Evolutionary conservation across 2,113 vertebrate genomes (phyloP).

Genomic region (human): GRCh38 chr2:16655001-16655500

Average conservation of each 20-base stretch:
- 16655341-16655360: neutral
- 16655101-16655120: accelerated
- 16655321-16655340: too few relatives aligned
- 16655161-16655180: neutral
- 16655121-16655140: accelerated
- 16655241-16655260: neutral
- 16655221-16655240: neutral
- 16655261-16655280: neutral
- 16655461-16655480: neutral
- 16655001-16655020: neutral
- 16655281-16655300: neutral
- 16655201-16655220: neutral
- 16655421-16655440: neutral
- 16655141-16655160: accelerated
- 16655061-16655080: neutral
- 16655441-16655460: neutral
- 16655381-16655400: too few relatives aligned
- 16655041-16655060: neutral
- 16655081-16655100: neutral
- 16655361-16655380: neutral
- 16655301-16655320: neutral
- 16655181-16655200: neutral
- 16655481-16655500: neutral
- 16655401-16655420: neutral
- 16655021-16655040: neutral